These are phyloP conservation scores for Ennomos erosarius DNA, from an alignment of 2,888 invertebrate species.

Conservation along the genomic window DNA sequence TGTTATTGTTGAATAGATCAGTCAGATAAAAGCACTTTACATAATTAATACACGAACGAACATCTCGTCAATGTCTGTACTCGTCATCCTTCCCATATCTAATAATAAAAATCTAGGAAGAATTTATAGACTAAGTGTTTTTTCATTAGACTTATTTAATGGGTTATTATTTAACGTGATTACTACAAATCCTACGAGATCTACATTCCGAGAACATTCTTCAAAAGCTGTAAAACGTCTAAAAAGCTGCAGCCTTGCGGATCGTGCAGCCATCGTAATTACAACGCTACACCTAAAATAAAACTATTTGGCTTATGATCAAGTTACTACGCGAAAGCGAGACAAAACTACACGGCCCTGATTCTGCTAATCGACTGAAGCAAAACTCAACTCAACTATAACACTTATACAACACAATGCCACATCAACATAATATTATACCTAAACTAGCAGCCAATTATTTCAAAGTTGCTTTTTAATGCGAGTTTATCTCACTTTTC, in stretches of 20 bases:
- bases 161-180: slow-evolving; percentile 53
- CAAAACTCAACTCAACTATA: slow-evolving; percentile 33
- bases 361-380: slow-evolving; percentile 44
- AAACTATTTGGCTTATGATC: slow-evolving; percentile 68
- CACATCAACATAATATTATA: slow-evolving; percentile 17
- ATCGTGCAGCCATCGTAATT: slow-evolving; percentile 58
- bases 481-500: background rate
- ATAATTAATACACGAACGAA: slow-evolving; percentile 30
- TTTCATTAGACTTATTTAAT: slow-evolving; percentile 55
- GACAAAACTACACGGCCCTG: slow-evolving; percentile 49
- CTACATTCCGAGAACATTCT: slow-evolving; percentile 53
- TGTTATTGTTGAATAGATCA: slow-evolving; percentile 40
- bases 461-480: slow-evolving; percentile 7
- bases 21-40: slow-evolving; percentile 42
- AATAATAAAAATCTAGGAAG: slow-evolving; percentile 61
- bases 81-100: slow-evolving; percentile 50
- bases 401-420: slow-evolving; percentile 26
- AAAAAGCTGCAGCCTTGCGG: slow-evolving; percentile 78
- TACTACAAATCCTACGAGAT: slow-evolving; percentile 65
- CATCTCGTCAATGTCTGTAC: slow-evolving; percentile 50
- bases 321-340: slow-evolving; percentile 61
- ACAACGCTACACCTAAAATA: slow-evolving; percentile 63
- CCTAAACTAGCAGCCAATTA: slow-evolving; percentile 15
- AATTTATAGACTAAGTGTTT: slow-evolving; percentile 59
- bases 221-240: slow-evolving; percentile 55